Evolutionary conservation across 2,888 invertebrate species (phyloP), one percentile per base, ranked within the genome.

Genomic region (Ommatoiulus sabulosus): DNA sequence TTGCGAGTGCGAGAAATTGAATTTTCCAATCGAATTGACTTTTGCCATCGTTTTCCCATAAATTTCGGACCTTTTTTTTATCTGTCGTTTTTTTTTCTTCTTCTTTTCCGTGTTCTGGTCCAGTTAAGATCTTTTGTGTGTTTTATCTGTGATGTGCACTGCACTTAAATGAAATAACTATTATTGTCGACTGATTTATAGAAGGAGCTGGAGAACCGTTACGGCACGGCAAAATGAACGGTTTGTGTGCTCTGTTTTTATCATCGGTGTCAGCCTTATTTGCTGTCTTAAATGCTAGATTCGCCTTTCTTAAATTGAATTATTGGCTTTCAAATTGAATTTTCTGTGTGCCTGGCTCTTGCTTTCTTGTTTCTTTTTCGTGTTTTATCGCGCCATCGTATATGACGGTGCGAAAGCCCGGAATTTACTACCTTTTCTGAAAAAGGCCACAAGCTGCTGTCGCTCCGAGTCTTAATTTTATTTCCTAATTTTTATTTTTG

Each of bases 1-100:
- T 72, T 72, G 72, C 24, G 72, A 3, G 72, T 7, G 72, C 72
- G 7, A 24, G 72, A 72, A 72, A 72, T 72, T 72, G 72, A 72
- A 72, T 72, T 72, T 72, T 72, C 72, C 72, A 72, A 72, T 72
- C 24, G 72, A 72, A 72, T 72, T 72, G 72, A 72, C 72, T 72
- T 72, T 72, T 72, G 24, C 72, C 72, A 72, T 72, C 72, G 72
- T 72, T 72, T 72, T 24, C n/a, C 72, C 72, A 72, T 72, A 72
- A 72, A 72, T 72, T 72, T 72, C 3, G n/a, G 3, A 72, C 8
- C 52, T 52, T 17, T 46, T 17, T 52, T 15, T 35, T 35, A 35
- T 52, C 52, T 52, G 4, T 52, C 52, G 12, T 72, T 72, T 72
- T 72, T 72, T 72, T 72, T 24, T 20, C 10, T 72, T 72, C 24